Conservation (phyloP, 2,113 vertebrate genomes). For the Symphodus melops region DNA sequence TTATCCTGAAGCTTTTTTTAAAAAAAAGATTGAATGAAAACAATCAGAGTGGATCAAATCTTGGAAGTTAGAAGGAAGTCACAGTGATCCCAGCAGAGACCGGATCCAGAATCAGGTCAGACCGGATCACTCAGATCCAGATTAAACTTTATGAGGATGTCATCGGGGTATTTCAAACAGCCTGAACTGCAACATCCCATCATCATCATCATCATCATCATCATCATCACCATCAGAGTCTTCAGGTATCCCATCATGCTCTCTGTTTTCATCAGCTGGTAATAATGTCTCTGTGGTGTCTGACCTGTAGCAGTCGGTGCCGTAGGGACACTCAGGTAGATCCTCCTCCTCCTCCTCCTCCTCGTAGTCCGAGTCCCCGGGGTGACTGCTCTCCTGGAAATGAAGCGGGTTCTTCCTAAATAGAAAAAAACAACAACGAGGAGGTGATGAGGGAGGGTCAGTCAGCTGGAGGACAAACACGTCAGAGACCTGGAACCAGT, state of each 20-base stretch:
- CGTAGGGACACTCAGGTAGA: conserved; percentile 80
- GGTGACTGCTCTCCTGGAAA: conserved; percentile 83
- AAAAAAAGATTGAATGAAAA: too few relatives aligned
- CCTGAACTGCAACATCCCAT: too few relatives aligned
- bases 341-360: conserved; percentile 60
- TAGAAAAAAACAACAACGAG: conserved; percentile 1
- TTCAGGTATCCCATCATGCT: conserved; percentile 9
- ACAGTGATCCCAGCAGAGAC: too few relatives aligned
- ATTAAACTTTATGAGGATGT: too few relatives aligned
- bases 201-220: too few relatives aligned
- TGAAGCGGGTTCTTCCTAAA: conserved; percentile 83
- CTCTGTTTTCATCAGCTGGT: background rate
- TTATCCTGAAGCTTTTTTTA: too few relatives aligned
- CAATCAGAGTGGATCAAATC: too few relatives aligned
- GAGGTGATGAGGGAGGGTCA: background rate
- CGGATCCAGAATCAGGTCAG: too few relatives aligned
- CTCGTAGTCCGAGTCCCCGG: conserved; percentile 77
- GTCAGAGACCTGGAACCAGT: background rate
- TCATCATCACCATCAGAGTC: background rate
- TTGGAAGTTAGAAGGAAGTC: too few relatives aligned
- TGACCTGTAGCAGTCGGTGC: conserved; percentile 83
- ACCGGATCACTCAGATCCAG: too few relatives aligned
- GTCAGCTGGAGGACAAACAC: background rate
- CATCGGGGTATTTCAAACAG: too few relatives aligned
- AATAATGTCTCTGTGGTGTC: background rate